Evolutionary conservation across 2,888 invertebrate genomes (phyloP).

Genomic region (Aleiodes testaceus): DNA sequence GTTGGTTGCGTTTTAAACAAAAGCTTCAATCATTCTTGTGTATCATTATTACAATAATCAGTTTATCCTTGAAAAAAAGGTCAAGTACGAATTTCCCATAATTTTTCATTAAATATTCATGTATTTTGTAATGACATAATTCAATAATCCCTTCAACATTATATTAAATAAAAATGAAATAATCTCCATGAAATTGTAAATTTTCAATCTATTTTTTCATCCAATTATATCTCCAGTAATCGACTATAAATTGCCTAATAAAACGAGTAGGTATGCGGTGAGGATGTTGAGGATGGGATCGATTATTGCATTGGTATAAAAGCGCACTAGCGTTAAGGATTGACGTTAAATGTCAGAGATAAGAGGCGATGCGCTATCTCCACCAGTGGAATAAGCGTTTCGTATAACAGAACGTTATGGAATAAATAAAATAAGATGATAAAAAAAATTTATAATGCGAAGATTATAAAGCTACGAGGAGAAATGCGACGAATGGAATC

Average conservation of each 20-base stretch:
- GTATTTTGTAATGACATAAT: too few species aligned
- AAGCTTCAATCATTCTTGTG: not conserved
- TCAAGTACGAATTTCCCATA: not conserved
- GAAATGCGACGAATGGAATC: constrained; percentile 37
- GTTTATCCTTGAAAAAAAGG: constrained; percentile 9
- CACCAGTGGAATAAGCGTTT: not conserved
- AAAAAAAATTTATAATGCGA: not conserved
- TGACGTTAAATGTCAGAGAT: constrained; percentile 49
- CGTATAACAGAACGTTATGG: constrained; percentile 1
- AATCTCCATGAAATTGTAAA: not conserved
- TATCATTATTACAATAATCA: constrained; percentile 15
- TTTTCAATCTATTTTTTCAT: not conserved
- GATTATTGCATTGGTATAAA: constrained; percentile 3
- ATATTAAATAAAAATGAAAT: too few species aligned
- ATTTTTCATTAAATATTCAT: too few species aligned
- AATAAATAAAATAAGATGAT: not conserved
- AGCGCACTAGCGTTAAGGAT: constrained; percentile 29
- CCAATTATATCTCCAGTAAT: not conserved
- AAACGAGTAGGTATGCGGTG: constrained; percentile 19
- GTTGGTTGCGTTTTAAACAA: constrained; percentile 29
- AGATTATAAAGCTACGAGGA: not conserved
- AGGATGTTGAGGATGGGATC: constrained; percentile 36
- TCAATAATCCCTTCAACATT: too few species aligned
- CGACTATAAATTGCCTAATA: constrained; percentile 37
- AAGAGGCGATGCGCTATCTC: constrained; percentile 18